Conservation (phyloP, 2,888 invertebrate species). For the Gasteruption jaculator region DNA sequence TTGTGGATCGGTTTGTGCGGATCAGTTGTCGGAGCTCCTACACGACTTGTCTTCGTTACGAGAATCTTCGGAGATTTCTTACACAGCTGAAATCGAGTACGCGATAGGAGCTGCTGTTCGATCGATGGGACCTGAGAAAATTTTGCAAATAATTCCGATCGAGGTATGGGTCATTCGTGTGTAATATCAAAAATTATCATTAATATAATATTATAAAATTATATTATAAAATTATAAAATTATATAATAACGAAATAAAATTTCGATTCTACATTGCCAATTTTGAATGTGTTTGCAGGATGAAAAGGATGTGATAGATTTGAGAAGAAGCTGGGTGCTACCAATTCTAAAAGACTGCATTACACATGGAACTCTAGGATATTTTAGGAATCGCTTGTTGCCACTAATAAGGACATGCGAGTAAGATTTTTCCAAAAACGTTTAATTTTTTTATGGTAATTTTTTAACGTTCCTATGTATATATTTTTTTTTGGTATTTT, state of each 20-base stretch:
- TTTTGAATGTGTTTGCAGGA: slow-evolving; percentile 30
- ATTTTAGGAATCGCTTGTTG: slow-evolving; percentile 75
- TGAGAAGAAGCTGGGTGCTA: slow-evolving; percentile 90
- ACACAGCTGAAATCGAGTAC: slow-evolving; percentile 71
- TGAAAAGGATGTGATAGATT: slow-evolving; percentile 52
- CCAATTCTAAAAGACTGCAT: slow-evolving; percentile 85
- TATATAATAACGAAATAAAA: no score
- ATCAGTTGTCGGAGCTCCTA: no score
- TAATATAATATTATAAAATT: slow-evolving; percentile 9
- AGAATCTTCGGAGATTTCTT: slow-evolving; percentile 65
- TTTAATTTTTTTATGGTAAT: slow-evolving; percentile 6
- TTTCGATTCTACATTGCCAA: slow-evolving; percentile 7
- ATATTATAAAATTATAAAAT: no score
- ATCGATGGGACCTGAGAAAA: slow-evolving; percentile 69
- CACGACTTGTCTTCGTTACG: no score
- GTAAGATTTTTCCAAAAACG: slow-evolving; percentile 38
- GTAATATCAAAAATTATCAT: slow-evolving; percentile 7
- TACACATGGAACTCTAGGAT: slow-evolving; percentile 69
- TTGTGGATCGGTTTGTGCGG: slow-evolving; percentile 50
- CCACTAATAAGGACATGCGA: slow-evolving; percentile 76
- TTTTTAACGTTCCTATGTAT: slow-evolving; percentile 1
- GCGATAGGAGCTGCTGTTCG: slow-evolving; percentile 79
- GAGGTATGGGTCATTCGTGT: slow-evolving; percentile 49
- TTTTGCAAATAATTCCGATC: slow-evolving; percentile 67
- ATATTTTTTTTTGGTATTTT: slow-evolving; percentile 6